Percentiles rank a stretch among this genome's conserved stretches.
Evolutionary conservation across 2,113 vertebrate species (phyloP).

Genomic region (Peromyscus polionotus): DNA sequence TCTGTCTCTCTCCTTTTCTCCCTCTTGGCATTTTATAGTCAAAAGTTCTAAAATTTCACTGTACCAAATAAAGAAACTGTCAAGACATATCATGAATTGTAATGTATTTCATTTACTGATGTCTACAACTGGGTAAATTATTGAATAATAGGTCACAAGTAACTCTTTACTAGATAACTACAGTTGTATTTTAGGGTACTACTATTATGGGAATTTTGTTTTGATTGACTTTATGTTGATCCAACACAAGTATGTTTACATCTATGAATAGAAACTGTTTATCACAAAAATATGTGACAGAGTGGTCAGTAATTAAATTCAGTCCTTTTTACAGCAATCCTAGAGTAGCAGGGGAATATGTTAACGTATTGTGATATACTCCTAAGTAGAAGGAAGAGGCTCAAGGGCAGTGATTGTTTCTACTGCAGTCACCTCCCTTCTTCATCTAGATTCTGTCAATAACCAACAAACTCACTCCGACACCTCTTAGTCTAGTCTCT

Average conservation of each 20-base stretch:
- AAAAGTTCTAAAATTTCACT: slow-evolving; percentile 24
- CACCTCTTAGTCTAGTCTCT: background rate
- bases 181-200: slow-evolving; percentile 51
- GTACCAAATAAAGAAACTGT: background rate
- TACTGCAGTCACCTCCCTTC: background rate
- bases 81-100: background rate
- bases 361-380: background rate
- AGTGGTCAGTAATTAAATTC: background rate
- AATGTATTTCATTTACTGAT: slow-evolving; percentile 7
- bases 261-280: slow-evolving; percentile 44
- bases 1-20: background rate
- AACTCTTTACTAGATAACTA: background rate
- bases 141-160: background rate
- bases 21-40: background rate
- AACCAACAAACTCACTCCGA: background rate
- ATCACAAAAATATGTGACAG: background rate
- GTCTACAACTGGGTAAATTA: background rate
- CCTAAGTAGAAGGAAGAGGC: background rate
- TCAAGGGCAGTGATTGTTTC: background rate
- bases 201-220: background rate
- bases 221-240: slow-evolving; percentile 54
- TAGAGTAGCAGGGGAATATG: background rate
- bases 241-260: background rate
- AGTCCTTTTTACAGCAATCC: background rate
- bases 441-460: background rate